Evolutionary conservation across 2,888 invertebrate species (phyloP).

Genomic region (Mimas tiliae): DNA sequence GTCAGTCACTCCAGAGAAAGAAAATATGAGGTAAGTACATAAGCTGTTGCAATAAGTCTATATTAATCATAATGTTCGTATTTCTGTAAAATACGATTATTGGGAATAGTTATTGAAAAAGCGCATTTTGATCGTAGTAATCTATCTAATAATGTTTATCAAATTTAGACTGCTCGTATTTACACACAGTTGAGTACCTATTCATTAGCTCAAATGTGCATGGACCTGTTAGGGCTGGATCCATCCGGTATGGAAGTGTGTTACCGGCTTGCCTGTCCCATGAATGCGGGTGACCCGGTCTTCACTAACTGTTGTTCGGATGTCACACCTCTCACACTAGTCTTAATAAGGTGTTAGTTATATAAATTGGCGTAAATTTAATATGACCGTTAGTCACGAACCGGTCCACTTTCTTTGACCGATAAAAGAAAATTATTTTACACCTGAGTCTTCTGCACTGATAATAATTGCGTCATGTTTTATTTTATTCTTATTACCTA

Average conservation of each 20-base stretch:
- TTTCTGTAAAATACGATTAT: no score
- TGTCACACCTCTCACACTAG: conserved; percentile 68
- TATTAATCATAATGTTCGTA: no score
- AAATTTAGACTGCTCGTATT: neutral
- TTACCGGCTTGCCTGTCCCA: conserved; percentile 55
- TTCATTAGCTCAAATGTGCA: conserved; percentile 11
- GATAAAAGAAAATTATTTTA: conserved; percentile 54
- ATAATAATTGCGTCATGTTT: conserved; percentile 51
- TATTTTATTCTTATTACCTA: no score
- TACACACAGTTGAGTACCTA: conserved; percentile 12
- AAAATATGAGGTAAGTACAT: no score
- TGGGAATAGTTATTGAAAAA: no score
- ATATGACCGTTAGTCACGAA: conserved; percentile 54
- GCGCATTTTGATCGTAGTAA: no score
- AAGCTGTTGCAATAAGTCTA: no score
- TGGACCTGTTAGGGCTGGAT: conserved; percentile 4
- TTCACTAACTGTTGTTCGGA: conserved; percentile 74
- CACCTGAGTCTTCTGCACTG: conserved; percentile 51
- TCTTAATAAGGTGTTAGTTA: conserved; percentile 72
- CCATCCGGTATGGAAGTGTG: conserved; percentile 65
- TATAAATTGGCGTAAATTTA: conserved; percentile 74
- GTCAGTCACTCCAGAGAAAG: no score
- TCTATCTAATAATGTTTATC: neutral
- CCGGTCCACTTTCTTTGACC: conserved; percentile 71
- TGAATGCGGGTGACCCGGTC: conserved; percentile 78